Base-by-base conservation (phyloP, 2,113 vertebrate genomes). In the Collichthys lucidus region DNA sequence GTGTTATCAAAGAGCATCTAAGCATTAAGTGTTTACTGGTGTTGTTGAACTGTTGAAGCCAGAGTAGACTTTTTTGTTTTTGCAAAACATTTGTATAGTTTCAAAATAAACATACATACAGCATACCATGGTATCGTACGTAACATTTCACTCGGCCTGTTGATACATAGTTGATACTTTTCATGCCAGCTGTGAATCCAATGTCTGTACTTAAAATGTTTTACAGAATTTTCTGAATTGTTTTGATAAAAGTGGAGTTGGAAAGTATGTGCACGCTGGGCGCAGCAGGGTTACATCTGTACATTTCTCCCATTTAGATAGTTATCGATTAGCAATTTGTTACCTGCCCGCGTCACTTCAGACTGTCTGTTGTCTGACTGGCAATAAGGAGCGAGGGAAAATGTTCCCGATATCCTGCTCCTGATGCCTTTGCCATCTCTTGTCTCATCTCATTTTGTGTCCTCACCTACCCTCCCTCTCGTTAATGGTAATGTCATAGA, bases 291-390 rank as follows among this genome's bases (percentile, higher is more conserved):
- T 61, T 77, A 63, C 62, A 71, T 55, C 70, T 63, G 44, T 81
- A 68, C 49, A 67, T 86, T 83, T 83, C 76, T 76, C 29, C 55
- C 42, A 11, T 47, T 60, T 55, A 88, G 73, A 80, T 86, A 56
- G 55, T 61, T 81, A 90, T 91, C 17, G 87, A 91, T 91, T 89
- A 59, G 74, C 82, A 72, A 67, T 88, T 84, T 92, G 74, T 89
- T 78, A 84, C 52, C 62, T 67, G 46, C 62, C 65, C 17, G 11
- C 49, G 77, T 84, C 80, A 79, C 59, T 74, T 67, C 78, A 71
- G 66, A 64, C 74, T 53, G 55, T 78, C 74, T 68, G 66, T 22
- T 47, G 52, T 74, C 72, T 61, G 79, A 56, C 65, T 74, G 65
- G 63, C 74, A 81, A 84, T 62, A 62, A 68, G 73, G 22, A 84